Conservation (phyloP, 2,113 vertebrate genomes). For the Lophius piscatorius region DNA sequence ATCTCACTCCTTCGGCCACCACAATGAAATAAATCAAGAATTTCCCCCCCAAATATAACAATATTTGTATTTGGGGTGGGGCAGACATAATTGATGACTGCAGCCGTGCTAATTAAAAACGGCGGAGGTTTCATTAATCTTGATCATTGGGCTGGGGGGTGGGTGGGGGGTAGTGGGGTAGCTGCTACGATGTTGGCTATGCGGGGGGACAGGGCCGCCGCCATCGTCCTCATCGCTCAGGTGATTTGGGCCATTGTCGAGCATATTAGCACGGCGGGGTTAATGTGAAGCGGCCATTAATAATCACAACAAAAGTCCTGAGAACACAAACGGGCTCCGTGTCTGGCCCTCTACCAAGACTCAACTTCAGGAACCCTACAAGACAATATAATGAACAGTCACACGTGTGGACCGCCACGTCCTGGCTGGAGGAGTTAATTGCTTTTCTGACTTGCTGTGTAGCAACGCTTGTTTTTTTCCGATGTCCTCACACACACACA, state of each 20-base stretch:
- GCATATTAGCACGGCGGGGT: conserved; percentile 69
- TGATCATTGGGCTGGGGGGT: conserved; percentile 80
- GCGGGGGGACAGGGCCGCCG: conserved; percentile 63
- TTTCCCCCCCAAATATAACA: conserved; percentile 94
- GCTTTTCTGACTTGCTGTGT: conserved; percentile 66
- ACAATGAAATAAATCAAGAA: conserved; percentile 98
- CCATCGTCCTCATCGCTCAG: conserved; percentile 80
- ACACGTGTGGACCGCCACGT: conserved; percentile 63
- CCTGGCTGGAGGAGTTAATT: conserved; percentile 67
- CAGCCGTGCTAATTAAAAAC: conserved; percentile 97
- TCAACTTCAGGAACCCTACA: conserved; percentile 18
- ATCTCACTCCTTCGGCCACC: conserved; percentile 93
- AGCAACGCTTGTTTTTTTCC: conserved; percentile 20
- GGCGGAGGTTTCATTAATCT: conserved; percentile 97
- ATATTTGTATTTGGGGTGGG: conserved; percentile 95
- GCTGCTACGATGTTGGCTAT: conserved; percentile 45
- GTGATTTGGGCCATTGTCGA: conserved; percentile 77
- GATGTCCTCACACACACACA: conserved; percentile 9
- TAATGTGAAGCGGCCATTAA: conserved; percentile 75
- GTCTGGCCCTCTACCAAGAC: conserved; percentile 8
- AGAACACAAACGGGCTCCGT: conserved; percentile 28
- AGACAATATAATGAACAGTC: conserved; percentile 60
- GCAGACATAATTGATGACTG: conserved; percentile 93
- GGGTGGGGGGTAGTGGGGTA: conserved; percentile 13
- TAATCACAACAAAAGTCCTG: conserved; percentile 72